These are phyloP conservation scores for Gavialis gangeticus DNA, from an alignment of 2,113 vertebrate genomes.

Conservation along the genomic window DNA sequence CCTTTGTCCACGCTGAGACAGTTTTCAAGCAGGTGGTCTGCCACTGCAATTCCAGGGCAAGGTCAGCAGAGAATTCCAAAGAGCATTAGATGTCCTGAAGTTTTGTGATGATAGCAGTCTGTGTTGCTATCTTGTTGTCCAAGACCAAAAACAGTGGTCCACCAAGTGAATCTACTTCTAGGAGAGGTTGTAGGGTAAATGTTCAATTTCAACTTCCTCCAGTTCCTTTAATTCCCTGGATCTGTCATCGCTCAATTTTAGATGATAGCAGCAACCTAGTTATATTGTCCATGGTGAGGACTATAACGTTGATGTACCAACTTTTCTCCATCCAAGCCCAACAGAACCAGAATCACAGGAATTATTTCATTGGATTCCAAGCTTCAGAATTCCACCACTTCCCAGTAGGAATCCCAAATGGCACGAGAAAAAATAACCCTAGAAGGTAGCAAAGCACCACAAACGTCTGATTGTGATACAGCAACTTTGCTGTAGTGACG, in stretches of 20 bases:
- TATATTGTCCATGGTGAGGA: no score
- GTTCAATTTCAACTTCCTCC: no score
- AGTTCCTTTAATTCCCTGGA: no score
- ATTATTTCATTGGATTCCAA: not conserved
- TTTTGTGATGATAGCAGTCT: no score
- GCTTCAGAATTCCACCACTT: not conserved
- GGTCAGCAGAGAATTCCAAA: not conserved
- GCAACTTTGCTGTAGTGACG: not conserved
- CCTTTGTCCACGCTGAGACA: no score
- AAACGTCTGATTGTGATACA: rapidly evolving
- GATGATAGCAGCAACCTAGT: no score
- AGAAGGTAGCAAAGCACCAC: not conserved
- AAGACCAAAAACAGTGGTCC: not conserved
- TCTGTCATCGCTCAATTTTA: no score
- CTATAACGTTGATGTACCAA: no score
- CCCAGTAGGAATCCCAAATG: not conserved
- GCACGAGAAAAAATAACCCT: not conserved
- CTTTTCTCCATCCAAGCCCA: no score
- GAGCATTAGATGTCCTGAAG: not conserved
- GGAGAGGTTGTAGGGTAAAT: no score
- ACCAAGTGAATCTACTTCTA: no score
- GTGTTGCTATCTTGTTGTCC: not conserved
- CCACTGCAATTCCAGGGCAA: not conserved
- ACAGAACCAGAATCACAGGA: not conserved
- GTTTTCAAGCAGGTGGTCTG: not conserved